Evolutionary conservation across 2,888 invertebrate genomes (phyloP).

Genomic region (Pachliopta kotzebuea): DNA sequence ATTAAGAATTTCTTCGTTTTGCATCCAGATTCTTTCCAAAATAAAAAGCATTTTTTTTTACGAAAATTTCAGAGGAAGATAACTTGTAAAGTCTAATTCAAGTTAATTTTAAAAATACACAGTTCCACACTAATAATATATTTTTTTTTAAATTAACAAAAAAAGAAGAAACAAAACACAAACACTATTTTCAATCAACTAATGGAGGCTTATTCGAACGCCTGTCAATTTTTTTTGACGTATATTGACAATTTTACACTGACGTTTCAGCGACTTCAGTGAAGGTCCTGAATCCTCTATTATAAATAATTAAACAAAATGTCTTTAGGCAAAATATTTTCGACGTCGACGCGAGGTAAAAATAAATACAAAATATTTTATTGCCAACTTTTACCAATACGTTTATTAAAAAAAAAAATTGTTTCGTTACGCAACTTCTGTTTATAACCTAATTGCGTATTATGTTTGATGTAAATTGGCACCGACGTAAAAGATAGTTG

Average conservation of each 20-base stretch:
- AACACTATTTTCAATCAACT: too few relatives aligned
- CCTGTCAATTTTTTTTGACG: background rate
- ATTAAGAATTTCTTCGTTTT: too few relatives aligned
- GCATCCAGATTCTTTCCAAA: too few relatives aligned
- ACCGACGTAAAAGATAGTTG: too few relatives aligned
- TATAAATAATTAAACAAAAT: slow-evolving; percentile 42
- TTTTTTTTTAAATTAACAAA: too few relatives aligned
- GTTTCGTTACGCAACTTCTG: slow-evolving; percentile 64
- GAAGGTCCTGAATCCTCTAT: slow-evolving; percentile 25
- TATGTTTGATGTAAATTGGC: slow-evolving; percentile 34
- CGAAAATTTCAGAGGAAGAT: too few relatives aligned
- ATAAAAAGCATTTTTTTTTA: too few relatives aligned
- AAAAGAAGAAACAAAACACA: too few relatives aligned
- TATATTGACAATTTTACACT: slow-evolving; percentile 6
- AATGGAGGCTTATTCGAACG: background rate
- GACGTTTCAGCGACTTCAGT: slow-evolving; percentile 31
- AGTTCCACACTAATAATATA: too few relatives aligned
- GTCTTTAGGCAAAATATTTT: slow-evolving; percentile 78
- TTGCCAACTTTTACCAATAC: background rate
- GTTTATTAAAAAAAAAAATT: background rate
- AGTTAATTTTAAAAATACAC: too few relatives aligned
- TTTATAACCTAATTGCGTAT: slow-evolving; percentile 62
- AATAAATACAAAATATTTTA: slow-evolving; percentile 1
- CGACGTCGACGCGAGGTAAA: slow-evolving; percentile 70
- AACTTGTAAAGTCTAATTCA: too few relatives aligned